Evolutionary conservation across 2,888 invertebrate genomes (phyloP).

Genomic region (Eueremaeus valkanovi): DNA sequence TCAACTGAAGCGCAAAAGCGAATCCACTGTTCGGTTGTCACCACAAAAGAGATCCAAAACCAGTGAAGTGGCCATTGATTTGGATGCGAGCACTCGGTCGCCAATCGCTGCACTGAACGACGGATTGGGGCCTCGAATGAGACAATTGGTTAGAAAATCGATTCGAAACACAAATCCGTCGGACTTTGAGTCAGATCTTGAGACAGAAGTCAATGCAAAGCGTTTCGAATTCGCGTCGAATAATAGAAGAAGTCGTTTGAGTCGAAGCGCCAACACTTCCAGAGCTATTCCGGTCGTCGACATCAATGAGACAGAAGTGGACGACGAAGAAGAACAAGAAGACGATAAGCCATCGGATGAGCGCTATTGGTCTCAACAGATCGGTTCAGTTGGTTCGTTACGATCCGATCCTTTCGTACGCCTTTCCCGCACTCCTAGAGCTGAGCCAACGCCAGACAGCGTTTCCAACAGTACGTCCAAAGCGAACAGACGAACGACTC

Average conservation of each 20-base stretch:
- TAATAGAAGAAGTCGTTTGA: background rate
- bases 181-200: background rate
- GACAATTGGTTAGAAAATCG: slow-evolving; percentile 1
- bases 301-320: background rate
- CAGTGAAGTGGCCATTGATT: background rate
- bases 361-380: too few species aligned
- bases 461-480: background rate
- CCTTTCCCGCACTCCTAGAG: too few species aligned
- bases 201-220: background rate
- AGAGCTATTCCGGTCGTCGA: background rate
- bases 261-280: background rate
- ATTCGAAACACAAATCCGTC: background rate
- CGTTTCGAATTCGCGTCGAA: background rate
- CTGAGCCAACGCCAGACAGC: background rate
- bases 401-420: too few species aligned
- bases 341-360: too few species aligned
- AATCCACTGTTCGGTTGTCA: background rate
- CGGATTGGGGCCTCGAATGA: background rate
- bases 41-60: too few species aligned
- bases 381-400: too few species aligned
- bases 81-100: background rate
- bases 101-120: background rate
- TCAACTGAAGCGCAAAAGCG: background rate
- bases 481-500: background rate
- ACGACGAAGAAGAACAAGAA: background rate